Evolutionary conservation across 2,888 invertebrate species (phyloP), one percentile per base, ranked within the genome.

Genomic region (Stenichneumon culpator): DNA sequence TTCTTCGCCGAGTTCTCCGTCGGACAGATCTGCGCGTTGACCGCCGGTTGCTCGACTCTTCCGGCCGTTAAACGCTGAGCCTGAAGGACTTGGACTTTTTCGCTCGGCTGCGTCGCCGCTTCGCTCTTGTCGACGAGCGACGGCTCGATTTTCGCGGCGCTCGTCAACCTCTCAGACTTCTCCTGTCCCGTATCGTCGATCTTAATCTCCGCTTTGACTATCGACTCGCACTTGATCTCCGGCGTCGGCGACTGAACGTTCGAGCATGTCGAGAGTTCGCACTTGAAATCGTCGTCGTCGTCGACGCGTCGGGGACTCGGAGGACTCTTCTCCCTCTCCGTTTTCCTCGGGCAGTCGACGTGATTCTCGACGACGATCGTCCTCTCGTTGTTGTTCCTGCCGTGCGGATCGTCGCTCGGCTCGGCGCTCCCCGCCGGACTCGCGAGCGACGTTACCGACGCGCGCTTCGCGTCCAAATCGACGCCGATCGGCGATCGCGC

Each of bases 1-100:
- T 93, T 93, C 79, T 93, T 93, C 74, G 91, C 92, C 83, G 92
- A 81, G 84, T 93, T 93, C 25, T 92, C 93, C 1, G 91, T 88
- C 54, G 36, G 22, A 11, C 89, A 90, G 73, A 92, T 92, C 73
- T 91, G 90, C 67, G 89, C 82, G 86, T 89, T 79, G 0, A 44
- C 14, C 39, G 44, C 1, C 5, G 19, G 73, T 39, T 22, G 52
- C 2, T 63, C 74, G 86, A 86, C 78, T 92, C 88, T 86, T 86
- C 78, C 92, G 88, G 91, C 91, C 4, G 90, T 47, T 6, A 44
- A 28, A 79, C 90, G 87, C 14, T 87, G 90, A 63, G 86, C 60
- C 50, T 87, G 88, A n/a, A 88, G 88, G 50, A 82, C 83, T 22
- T 79, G 80, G 2, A 86, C 57, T 16, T 86, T 69, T 0, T 77